Conservation (phyloP, 2,888 invertebrate genomes). For the Achlya flavicornis region DNA sequence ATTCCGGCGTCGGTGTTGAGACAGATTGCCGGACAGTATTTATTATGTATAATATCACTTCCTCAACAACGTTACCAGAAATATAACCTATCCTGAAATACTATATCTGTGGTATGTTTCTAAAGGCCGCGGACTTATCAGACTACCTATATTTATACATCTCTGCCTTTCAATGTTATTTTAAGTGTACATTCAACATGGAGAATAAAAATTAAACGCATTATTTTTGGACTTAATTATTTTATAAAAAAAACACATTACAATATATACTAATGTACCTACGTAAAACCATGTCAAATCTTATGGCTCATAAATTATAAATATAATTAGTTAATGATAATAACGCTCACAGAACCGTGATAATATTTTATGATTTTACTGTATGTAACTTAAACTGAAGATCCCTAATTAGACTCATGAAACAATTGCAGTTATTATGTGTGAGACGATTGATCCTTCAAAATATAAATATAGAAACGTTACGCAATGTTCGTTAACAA, state of each 20-base stretch:
- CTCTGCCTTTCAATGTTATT: conserved; percentile 53
- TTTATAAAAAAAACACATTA: background rate
- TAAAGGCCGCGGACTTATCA: background rate
- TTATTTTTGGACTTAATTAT: background rate
- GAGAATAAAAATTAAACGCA: conserved; percentile 40
- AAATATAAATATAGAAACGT: too few species aligned
- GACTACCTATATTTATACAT: conserved; percentile 31
- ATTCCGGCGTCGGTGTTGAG: too few species aligned
- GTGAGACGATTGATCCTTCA: too few species aligned
- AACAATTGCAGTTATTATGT: too few species aligned
- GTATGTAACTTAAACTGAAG: background rate
- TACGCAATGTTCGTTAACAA: too few species aligned
- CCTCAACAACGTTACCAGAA: too few species aligned
- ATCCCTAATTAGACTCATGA: too few species aligned
- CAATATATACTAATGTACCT: background rate
- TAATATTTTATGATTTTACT: background rate
- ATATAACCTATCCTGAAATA: too few species aligned
- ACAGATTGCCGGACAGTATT: too few species aligned
- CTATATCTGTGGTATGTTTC: background rate
- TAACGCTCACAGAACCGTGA: background rate
- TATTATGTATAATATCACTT: too few species aligned
- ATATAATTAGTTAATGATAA: background rate
- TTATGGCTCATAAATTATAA: background rate
- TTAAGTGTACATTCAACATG: conserved; percentile 56
- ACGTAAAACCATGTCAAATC: background rate